Base-by-base conservation (phyloP, 2,113 vertebrate species). In the Triplophysa tibetana region DNA sequence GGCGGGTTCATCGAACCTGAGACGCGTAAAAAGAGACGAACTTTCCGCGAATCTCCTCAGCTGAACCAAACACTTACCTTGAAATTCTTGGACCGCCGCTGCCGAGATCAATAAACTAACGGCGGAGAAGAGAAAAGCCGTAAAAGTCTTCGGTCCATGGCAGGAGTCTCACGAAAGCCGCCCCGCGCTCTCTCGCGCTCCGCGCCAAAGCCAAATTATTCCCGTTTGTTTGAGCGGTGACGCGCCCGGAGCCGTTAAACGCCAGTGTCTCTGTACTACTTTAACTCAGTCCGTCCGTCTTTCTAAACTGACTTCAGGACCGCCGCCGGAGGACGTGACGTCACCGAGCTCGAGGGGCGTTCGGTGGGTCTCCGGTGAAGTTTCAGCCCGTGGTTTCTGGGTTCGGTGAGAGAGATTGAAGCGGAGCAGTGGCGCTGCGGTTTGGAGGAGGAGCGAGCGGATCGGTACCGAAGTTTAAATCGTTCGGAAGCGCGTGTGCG, bases 121-220 rank as follows among this genome's bases (percentile, higher is more conserved):
- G 68, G 76, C 75, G 79, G 82, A 79, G 48, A 89, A 63, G 79
- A 89, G 84, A 81, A 80, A 82, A 85, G 84, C 58, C 72, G 72
- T 83, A 85, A 48, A 86, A 89, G 68, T 85, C 84, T 85, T 58
- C 72, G 72, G 65, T 87, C 86, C 88, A 89, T 89, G 33, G 81
- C 84, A 58, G 69, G 83, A 84, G 84, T 82, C 66, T 48, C 38
- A 74, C 82, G 81, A 73, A 80, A 80, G 83, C 74, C 63, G 33
- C 79, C 82, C 79, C 77, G 78, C 62, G 85, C 82, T n/a, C 84
- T 60, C 63, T 73, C 78, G 74, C 75, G 76, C 83, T 78, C 85
- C 82, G 84, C 79, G 69, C 33, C 61, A 70, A 65, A 41, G 70
- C 60, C 52, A 13, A 68, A 77, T 66, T 80, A 83, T 80, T 81